Evolutionary conservation across 2,888 invertebrate genomes (phyloP).

Genomic region (Lamellibrachia satsuma): DNA sequence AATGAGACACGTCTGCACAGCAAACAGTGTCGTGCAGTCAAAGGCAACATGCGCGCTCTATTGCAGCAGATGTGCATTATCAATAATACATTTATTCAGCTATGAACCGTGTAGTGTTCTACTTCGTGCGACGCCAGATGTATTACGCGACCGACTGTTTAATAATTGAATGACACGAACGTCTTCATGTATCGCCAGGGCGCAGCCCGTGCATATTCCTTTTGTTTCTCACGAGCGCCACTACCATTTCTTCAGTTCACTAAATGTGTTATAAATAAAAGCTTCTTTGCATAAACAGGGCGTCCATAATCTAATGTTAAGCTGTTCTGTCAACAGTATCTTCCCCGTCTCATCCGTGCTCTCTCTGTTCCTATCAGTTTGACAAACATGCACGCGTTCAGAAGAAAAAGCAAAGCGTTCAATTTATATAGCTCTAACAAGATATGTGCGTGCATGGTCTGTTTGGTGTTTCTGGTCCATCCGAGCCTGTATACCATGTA

Average conservation of each 20-base stretch:
- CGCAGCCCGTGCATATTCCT: neutral
- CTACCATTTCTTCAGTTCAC: neutral
- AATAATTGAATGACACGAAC: slow-evolving; percentile 4
- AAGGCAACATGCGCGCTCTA: neutral
- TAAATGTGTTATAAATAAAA: too few relatives aligned
- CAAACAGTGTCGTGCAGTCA: neutral
- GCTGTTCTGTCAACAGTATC: too few relatives aligned
- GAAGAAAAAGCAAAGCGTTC: too few relatives aligned
- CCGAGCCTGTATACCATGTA: neutral
- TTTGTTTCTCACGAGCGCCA: neutral
- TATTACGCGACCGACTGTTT: neutral
- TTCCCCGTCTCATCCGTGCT: too few relatives aligned
- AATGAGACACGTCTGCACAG: neutral
- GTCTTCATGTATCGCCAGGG: neutral
- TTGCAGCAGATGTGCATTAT: neutral
- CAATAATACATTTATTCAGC: neutral
- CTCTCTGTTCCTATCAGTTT: too few relatives aligned
- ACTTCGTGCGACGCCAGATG: neutral
- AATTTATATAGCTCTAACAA: too few relatives aligned
- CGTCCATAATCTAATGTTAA: too few relatives aligned
- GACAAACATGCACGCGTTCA: too few relatives aligned
- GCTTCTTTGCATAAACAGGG: too few relatives aligned
- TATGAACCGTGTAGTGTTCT: neutral
- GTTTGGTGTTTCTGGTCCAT: too few relatives aligned
- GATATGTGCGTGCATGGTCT: too few relatives aligned